These are phyloP conservation scores for Catalaphyllia jardinei DNA, from an alignment of 64 coral and sea anemone genomes.

Conservation along the genomic window DNA sequence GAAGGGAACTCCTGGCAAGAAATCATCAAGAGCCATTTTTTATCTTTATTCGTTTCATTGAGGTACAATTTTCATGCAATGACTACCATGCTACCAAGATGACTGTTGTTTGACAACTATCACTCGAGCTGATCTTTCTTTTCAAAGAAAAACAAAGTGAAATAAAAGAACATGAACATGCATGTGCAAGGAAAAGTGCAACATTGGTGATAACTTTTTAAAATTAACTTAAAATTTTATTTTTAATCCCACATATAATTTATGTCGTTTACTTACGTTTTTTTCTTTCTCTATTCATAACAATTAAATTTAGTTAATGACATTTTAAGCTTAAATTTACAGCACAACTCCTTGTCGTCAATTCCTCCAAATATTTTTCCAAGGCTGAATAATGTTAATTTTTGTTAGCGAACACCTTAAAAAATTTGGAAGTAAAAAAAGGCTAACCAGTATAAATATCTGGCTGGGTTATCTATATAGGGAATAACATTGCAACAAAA, in stretches of 20 bases:
- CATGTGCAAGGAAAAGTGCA: neutral
- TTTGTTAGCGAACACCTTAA: no score
- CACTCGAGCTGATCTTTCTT: neutral
- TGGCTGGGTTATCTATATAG: no score
- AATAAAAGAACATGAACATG: neutral
- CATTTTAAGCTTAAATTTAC: neutral
- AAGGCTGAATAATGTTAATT: neutral
- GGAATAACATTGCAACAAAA: no score
- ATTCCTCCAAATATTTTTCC: neutral
- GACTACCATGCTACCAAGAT: neutral
- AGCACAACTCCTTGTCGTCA: neutral
- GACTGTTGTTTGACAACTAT: conserved; percentile 15
- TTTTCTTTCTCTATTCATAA: neutral
- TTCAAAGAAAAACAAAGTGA: neutral
- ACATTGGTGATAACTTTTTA: neutral
- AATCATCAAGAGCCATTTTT: neutral
- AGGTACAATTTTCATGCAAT: conserved; percentile 7
- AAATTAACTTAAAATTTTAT: neutral
- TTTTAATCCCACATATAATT: conserved; percentile 2
- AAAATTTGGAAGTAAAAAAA: no score
- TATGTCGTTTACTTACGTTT: neutral
- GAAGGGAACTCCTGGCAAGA: neutral
- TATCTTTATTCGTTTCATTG: conserved; percentile 12
- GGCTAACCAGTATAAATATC: no score
- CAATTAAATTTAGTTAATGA: conserved; percentile 2